Percentiles rank a stretch among this genome's conserved stretches.
These are phyloP conservation scores for Halictus rubicundus DNA, from an alignment of 1,140 invertebrate species.

Conservation along the genomic window DNA sequence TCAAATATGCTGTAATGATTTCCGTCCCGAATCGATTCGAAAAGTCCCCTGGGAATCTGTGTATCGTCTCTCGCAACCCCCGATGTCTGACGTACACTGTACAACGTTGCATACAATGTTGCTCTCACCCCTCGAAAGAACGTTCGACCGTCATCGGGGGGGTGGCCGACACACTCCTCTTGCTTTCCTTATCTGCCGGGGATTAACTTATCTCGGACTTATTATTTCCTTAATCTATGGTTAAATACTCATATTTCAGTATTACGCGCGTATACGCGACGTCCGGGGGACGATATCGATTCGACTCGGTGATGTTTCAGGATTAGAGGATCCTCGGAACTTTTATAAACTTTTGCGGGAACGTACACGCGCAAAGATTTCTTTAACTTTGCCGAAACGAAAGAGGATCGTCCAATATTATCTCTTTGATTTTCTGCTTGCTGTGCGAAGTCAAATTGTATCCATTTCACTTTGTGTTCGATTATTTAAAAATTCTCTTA, in stretches of 20 bases:
- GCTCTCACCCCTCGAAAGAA: slow-evolving; percentile 65
- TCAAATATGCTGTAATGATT: slow-evolving; percentile 80
- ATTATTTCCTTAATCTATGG: slow-evolving; percentile 80
- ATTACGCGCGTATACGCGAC: slow-evolving; percentile 69
- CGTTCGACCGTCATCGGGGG: slow-evolving; percentile 63
- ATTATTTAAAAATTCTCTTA: too few species aligned
- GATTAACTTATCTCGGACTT: slow-evolving; percentile 81
- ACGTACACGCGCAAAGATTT: too few species aligned
- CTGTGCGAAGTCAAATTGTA: too few species aligned
- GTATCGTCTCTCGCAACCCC: slow-evolving; percentile 57
- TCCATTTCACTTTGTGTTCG: too few species aligned
- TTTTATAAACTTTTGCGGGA: too few species aligned
- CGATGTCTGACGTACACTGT: slow-evolving; percentile 61
- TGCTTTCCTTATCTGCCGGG: slow-evolving; percentile 76
- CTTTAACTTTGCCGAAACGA: too few species aligned
- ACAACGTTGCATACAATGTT: slow-evolving; percentile 71
- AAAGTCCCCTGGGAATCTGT: slow-evolving; percentile 78
- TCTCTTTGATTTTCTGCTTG: too few species aligned
- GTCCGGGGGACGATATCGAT: slow-evolving; percentile 50
- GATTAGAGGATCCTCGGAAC: slow-evolving; percentile 26
- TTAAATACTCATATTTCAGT: slow-evolving; percentile 81
- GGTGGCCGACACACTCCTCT: slow-evolving; percentile 53
- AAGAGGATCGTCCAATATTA: too few species aligned
- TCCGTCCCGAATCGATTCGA: slow-evolving; percentile 80
- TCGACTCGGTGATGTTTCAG: slow-evolving; percentile 51